A percentile compares a stretch with the other conserved stretches of the same genome.
Conservation (phyloP, 2,113 vertebrate genomes). For the Muntiacus reevesi region DNA sequence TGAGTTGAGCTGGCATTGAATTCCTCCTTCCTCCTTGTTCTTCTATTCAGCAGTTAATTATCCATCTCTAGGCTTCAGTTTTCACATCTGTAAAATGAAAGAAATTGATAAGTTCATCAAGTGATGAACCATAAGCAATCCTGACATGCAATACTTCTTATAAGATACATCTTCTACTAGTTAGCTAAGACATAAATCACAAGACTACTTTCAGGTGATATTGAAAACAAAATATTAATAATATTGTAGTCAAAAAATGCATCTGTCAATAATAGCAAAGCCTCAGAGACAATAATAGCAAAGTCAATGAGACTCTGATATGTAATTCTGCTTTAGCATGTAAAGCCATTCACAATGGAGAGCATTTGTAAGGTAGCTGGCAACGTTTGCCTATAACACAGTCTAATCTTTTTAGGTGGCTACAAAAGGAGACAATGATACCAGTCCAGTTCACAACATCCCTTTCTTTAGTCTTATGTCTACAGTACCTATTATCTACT, state of each 20-base stretch:
- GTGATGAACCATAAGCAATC: neutral
- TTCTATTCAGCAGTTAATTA: neutral
- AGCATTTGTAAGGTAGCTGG: conserved; percentile 4
- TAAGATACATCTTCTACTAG: neutral
- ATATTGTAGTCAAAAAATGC: neutral
- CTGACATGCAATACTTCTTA: neutral
- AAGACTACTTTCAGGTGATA: neutral
- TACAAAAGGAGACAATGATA: neutral
- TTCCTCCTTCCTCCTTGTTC: neutral
- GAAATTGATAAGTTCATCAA: neutral
- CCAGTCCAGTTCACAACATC: neutral
- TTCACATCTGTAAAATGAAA: neutral
- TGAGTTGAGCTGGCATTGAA: neutral
- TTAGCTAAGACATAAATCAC: neutral
- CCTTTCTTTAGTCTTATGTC: neutral
- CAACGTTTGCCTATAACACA: neutral
- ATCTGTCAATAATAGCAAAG: neutral
- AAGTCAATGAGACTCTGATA: neutral
- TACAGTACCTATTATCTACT: conserved; percentile 7
- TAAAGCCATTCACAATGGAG: neutral
- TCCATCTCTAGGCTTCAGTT: neutral
- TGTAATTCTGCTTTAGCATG: neutral
- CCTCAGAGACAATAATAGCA: neutral
- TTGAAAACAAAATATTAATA: neutral
- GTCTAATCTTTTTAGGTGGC: neutral